Conservation (phyloP, 2,113 vertebrate genomes). For the Erinaceus europaeus region DNA sequence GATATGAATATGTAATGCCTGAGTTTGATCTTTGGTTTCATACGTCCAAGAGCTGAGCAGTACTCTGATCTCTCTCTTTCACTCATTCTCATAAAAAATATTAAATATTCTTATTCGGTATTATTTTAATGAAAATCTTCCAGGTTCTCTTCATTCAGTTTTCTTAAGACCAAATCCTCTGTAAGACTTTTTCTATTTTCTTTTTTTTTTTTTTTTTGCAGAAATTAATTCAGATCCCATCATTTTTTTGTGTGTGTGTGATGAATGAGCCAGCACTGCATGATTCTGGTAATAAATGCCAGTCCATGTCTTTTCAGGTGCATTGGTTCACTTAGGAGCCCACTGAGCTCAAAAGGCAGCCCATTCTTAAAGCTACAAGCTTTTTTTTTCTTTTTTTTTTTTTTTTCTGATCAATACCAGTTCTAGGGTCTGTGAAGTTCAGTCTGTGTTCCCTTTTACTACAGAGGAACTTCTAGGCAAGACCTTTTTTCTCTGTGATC, state of each 20-base stretch:
- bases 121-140: background rate
- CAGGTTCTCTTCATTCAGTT: too few species aligned
- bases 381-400: background rate
- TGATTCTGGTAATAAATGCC: background rate
- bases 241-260: too few species aligned
- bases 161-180: too few species aligned
- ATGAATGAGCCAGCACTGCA: background rate
- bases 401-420: conserved; percentile 47
- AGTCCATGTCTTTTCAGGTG: background rate
- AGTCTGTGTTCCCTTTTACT: background rate
- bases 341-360: background rate
- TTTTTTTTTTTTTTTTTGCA: background rate
- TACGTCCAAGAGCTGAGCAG: too few species aligned
- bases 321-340: background rate
- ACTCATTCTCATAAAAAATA: too few species aligned
- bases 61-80: too few species aligned
- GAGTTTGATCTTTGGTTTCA: too few species aligned
- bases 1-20: too few species aligned
- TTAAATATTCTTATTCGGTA: background rate
- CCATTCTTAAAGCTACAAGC: background rate
- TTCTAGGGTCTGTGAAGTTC: background rate
- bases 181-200: too few species aligned
- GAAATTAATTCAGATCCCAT: background rate
- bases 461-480: background rate
- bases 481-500: background rate